Conservation (phyloP, 1,140 invertebrate genomes). For the Macrotrachela quadricornifera region DNA sequence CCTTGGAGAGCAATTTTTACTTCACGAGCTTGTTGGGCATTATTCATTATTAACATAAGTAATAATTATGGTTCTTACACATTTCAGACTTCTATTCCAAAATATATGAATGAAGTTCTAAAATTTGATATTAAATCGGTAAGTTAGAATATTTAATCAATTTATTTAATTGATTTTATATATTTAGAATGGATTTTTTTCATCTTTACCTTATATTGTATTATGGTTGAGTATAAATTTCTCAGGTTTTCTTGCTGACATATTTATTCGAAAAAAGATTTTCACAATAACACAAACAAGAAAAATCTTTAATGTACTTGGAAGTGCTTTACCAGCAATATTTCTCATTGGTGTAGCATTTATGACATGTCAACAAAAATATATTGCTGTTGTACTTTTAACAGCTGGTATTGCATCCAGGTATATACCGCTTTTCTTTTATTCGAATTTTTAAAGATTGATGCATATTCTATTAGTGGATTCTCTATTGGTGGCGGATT, state of each 20-base stretch:
- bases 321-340: background rate
- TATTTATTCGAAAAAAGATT: background rate
- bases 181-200: constrained; percentile 5
- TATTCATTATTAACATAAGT: constrained; percentile 65
- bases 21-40: constrained; percentile 68
- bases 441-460: background rate
- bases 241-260: constrained; percentile 4
- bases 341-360: constrained; percentile 1
- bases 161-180: too few relatives aligned
- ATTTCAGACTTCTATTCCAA: constrained; percentile 35
- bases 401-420: background rate
- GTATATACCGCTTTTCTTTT: background rate
- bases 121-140: constrained; percentile 26
- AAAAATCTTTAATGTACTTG: background rate
- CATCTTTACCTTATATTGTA: constrained; percentile 4
- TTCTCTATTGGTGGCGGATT: background rate
- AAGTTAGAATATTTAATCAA: background rate
- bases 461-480: background rate
- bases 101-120: constrained; percentile 28
- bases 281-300: background rate
- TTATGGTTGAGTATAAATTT: background rate
- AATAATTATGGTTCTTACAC: constrained; percentile 78
- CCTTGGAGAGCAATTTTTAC: constrained; percentile 52
- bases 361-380: background rate
- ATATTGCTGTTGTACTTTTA: background rate